phyloP scores from a whole-genome alignment of 1,140 invertebrate species.

The Scaptodrosophila lebanonensis region DNA sequence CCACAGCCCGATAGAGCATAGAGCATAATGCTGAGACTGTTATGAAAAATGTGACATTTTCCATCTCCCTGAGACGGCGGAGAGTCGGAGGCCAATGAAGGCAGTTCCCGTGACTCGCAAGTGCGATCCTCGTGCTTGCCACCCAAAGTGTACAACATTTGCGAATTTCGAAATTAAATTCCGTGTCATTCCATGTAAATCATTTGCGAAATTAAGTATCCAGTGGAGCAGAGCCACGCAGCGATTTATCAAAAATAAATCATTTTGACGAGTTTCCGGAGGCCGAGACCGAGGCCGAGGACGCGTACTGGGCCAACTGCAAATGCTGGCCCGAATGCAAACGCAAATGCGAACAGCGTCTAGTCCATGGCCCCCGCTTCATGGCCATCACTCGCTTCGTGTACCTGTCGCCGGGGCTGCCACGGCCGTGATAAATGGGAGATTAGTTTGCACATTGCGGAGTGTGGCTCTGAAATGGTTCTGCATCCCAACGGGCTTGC shows the following conservation, averaged over 20 bases:
- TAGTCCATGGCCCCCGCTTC: constrained; percentile 7
- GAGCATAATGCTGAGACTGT: too few species aligned
- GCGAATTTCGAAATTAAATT: constrained; percentile 76
- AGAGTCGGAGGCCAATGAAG: too few species aligned
- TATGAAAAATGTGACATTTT: too few species aligned
- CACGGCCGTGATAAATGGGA: constrained; percentile 59
- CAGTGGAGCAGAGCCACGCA: constrained; percentile 39
- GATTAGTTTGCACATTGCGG: constrained; percentile 69
- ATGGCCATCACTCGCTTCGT: constrained; percentile 13
- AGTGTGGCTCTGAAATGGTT: constrained; percentile 54
- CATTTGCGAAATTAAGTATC: constrained; percentile 65
- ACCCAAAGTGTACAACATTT: constrained; percentile 72
- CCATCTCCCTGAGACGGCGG: too few species aligned
- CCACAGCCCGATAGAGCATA: too few species aligned
- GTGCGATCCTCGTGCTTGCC: constrained; percentile 67
- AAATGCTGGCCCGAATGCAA: constrained; percentile 29
- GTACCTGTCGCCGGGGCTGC: constrained; percentile 56
- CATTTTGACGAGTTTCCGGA: constrained; percentile 62
- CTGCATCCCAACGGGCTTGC: constrained; percentile 3
- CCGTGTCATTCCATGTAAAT: constrained; percentile 73
- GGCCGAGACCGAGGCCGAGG: too few species aligned
- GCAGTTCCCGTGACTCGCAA: too few species aligned
- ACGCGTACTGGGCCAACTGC: constrained; percentile 39
- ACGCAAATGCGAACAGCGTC: constrained; percentile 7
- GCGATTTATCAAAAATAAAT: constrained; percentile 77